Conservation (phyloP, 2,797 vertebrate species). For the Anguilla pacifica region DNA sequence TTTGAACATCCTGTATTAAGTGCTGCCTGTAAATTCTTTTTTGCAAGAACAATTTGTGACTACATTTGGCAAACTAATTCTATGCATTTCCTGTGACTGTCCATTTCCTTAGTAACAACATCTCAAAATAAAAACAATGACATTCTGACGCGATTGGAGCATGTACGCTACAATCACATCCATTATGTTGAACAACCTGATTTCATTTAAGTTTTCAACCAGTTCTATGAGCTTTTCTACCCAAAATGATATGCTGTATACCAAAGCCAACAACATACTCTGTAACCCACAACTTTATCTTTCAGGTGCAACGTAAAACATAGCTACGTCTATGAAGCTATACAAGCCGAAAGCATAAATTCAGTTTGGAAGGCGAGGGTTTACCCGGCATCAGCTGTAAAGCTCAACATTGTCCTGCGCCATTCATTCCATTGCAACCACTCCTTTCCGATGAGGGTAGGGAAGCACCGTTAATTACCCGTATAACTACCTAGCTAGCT, state of each 20-base stretch:
- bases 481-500: neutral
- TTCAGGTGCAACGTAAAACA: neutral
- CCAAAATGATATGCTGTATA: neutral
- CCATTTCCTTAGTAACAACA: neutral
- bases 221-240: neutral
- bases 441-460: neutral
- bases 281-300: neutral
- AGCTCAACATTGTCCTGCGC: neutral
- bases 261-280: neutral
- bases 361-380: neutral
- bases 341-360: neutral
- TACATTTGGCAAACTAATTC: neutral
- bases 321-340: neutral
- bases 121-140: neutral
- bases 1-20: neutral
- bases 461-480: neutral
- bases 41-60: neutral
- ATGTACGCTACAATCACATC: neutral
- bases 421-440: neutral
- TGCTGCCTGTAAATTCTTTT: neutral
- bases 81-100: neutral
- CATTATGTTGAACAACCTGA: neutral
- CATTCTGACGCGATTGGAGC: neutral
- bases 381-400: neutral
- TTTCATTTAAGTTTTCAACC: conserved; percentile 4